Evolutionary conservation across 1,140 invertebrate species (phyloP), one percentile per base, ranked within the genome.

Genomic region (Formica exsecta): DNA sequence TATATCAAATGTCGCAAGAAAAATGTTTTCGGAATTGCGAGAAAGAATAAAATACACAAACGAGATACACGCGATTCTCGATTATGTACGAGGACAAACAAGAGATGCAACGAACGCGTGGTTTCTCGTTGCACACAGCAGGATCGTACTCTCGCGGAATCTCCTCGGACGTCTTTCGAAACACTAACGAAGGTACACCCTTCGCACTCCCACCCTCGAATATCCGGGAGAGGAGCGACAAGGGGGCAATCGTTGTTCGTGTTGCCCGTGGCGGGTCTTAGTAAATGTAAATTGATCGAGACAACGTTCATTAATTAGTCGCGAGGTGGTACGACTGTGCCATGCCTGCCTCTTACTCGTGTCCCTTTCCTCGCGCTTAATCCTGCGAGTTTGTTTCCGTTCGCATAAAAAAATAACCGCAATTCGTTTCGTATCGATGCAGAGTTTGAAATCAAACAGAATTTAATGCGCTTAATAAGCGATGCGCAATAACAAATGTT

Each of bases 231-330:
- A 38, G 25, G 7, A 25, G 57, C 59, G 38, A 65, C 16, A 62
- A 65, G 38, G 16, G 61, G 44, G 9, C 51, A 29, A 41, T 32
- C 41, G 85, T 51, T 65, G 85, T 41, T 71, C 64, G 57, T 87
- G 88, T 79, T 61, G 85, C 59, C 73, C 22, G 44, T 68, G 44
- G 41, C 48, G 64, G 48, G 48, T 19, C 86, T 87, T 74, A 75
- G 91, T 92, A 92, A 92, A 92, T 92, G 91, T 92, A 92, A 92
- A 92, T 92, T 86, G 89, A 92, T 91, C 83, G 88, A 73, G 86
- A 89, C 91, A 88, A 92, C 88, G 89, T 92, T 92, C 91, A 90
- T 92, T 92, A 92, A 92, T 92, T 92, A 92, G 91, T 92, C 91
- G 88, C 86, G 83, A 88, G 70, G 86, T 90, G 68, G 90, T 90